Evolutionary conservation across 2,888 invertebrate species (phyloP), one percentile per base, ranked within the genome.

Genomic region (Falcaria lacertinaria): DNA sequence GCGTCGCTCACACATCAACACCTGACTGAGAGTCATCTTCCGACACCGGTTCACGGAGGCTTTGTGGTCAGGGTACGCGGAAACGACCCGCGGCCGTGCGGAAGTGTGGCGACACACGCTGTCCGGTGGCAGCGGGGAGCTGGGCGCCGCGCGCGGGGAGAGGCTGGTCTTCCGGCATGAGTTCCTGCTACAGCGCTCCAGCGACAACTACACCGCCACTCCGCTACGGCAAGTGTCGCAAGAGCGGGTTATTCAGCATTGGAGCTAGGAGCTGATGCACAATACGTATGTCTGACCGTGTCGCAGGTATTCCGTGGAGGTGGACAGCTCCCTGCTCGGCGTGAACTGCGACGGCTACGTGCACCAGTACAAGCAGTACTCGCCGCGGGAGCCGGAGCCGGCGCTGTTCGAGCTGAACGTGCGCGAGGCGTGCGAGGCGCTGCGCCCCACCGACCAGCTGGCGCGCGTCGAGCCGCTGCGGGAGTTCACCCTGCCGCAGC

Each of bases 251-350:
- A 1, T 1, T 7, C 28, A 11, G 28, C 28, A 11, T 1, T 11
- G 1, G 28, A 25, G 28, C 11, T 7, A 28, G 28, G 4, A 33
- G n/a, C 14, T 32, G 14, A 6, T 1, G 14, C 14, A 1, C 3
- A 8, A 13, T 25, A 11, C 11, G 4, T 33, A 15, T 17, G n/a
- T 36, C 7, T 34, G 1, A 5, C 19, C 19, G 19, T 19, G 33
- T 28, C 35, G 34, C 68, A 85, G 84, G 56, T 88, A 87, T 63
- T 57, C 71, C 1, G 81, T 87, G 50, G 43, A 55, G 1, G 75
- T 82, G 42, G 81, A 87, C 72, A 86, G 86, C 56, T 81, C 86
- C 1, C 60, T 74, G 56, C 72, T 88, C 53, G 87, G 87, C 28
- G 47, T 63, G 17, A 58, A 63, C 54, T 57, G 69, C 56, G 88